These are phyloP conservation scores for Pseudobourletiella spinata DNA, from an alignment of 1,140 invertebrate genomes.

Conservation along the genomic window DNA sequence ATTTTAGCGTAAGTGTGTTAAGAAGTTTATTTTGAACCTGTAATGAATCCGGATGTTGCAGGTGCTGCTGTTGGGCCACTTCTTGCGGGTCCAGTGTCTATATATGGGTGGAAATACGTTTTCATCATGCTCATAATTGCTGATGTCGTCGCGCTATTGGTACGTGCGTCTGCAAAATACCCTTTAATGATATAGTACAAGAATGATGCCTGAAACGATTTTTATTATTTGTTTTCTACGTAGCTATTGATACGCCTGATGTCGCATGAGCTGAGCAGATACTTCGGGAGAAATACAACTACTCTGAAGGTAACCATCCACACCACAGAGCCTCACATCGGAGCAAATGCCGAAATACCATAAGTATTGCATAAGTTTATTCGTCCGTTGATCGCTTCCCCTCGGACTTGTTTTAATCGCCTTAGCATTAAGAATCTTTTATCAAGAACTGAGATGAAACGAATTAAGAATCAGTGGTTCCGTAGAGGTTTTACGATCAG, in stretches of 20 bases:
- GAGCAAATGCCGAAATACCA: not conserved
- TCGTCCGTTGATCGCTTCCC: no score
- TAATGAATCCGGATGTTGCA: constrained; percentile 40
- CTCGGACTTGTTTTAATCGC: no score
- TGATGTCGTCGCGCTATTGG: constrained; percentile 66
- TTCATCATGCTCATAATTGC: constrained; percentile 86
- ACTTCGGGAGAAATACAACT: constrained; percentile 27
- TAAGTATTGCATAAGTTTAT: not conserved
- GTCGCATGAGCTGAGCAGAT: constrained; percentile 34
- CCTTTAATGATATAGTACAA: not conserved
- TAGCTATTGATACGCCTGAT: constrained; percentile 36
- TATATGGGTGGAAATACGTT: constrained; percentile 68
- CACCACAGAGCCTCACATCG: not conserved
- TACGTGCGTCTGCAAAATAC: constrained; percentile 42
- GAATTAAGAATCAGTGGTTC: no score
- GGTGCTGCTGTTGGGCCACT: constrained; percentile 81
- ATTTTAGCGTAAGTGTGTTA: no score
- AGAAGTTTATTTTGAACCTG: no score
- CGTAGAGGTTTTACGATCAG: no score
- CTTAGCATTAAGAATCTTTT: no score
- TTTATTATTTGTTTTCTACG: constrained; percentile 13
- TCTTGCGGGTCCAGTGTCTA: constrained; percentile 71
- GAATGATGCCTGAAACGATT: not conserved
- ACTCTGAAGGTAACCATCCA: constrained; percentile 31
- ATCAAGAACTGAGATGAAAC: no score